phyloP scores from a whole-genome alignment of 2,113 vertebrate species.

The Rallus limicola region DNA sequence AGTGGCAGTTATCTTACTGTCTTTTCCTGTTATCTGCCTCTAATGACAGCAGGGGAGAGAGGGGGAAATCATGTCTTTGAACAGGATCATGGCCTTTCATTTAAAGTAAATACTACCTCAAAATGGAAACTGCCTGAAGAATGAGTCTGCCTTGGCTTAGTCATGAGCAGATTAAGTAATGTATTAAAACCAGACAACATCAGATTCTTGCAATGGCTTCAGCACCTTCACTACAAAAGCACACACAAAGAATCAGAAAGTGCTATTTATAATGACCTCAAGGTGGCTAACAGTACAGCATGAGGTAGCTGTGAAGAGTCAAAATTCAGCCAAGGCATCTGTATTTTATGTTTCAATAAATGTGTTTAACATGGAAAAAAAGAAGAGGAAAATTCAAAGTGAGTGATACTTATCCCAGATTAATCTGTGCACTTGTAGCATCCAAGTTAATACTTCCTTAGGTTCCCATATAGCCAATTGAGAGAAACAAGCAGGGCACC shows the following conservation, averaged over 20 bases:
- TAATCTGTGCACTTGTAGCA: neutral
- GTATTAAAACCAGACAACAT: constrained; percentile 20
- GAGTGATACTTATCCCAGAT: neutral
- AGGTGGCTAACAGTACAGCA: neutral
- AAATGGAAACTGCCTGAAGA: constrained; percentile 36
- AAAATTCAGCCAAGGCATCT: constrained; percentile 18
- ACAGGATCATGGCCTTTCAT: constrained; percentile 34
- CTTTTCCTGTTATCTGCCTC: constrained; percentile 65
- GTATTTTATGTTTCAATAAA: constrained; percentile 14
- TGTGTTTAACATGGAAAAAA: neutral
- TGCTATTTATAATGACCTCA: neutral
- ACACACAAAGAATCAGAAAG: neutral
- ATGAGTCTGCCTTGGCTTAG: neutral
- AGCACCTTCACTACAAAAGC: neutral
- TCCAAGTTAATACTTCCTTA: neutral
- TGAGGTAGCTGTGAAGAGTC: constrained; percentile 21
- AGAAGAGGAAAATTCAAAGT: neutral
- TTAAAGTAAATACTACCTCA: constrained; percentile 48
- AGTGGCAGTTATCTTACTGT: constrained; percentile 65
- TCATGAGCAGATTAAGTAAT: constrained; percentile 16
- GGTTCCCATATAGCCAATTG: neutral
- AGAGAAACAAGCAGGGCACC: neutral
- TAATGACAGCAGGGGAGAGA: constrained; percentile 50
- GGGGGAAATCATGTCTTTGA: constrained; percentile 50
- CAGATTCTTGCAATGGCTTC: neutral